These are phyloP conservation scores for Todiramphus chloris DNA, from an alignment of 2,113 vertebrate genomes.

Conservation along the genomic window DNA sequence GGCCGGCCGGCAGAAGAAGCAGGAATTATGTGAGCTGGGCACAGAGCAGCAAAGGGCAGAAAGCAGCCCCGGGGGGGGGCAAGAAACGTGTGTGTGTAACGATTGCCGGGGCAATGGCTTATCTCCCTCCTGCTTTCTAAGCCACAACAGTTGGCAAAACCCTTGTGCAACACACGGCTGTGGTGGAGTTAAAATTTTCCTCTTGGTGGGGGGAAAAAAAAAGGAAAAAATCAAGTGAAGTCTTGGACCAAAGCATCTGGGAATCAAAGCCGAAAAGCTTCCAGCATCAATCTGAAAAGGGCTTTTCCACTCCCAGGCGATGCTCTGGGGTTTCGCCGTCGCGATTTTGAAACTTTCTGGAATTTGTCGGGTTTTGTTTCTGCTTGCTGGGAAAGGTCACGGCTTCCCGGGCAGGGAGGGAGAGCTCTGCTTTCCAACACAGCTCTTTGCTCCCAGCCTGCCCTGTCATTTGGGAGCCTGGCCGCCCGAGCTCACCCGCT, in stretches of 20 bases:
- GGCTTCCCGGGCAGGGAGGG: constrained; percentile 15
- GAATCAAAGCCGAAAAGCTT: background rate
- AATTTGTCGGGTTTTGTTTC: constrained; percentile 64
- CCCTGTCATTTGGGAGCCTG: background rate
- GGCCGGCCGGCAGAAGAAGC: background rate
- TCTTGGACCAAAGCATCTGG: background rate
- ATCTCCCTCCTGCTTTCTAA: background rate
- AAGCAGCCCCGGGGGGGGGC: background rate
- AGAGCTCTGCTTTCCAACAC: background rate
- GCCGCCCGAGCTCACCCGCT: rapidly evolving
- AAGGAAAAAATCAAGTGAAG: background rate
- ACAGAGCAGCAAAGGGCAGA: background rate
- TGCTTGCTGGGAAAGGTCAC: constrained; percentile 61
- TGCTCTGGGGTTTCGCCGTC: constrained; percentile 34
- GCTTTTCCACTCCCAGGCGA: constrained; percentile 35
- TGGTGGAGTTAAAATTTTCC: background rate
- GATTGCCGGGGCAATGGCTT: background rate
- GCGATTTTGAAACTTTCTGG: constrained; percentile 65
- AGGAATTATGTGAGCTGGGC: background rate
- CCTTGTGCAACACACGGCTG: background rate
- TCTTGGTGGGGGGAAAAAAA: background rate
- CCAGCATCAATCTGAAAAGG: background rate
- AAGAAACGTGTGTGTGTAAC: rapidly evolving
- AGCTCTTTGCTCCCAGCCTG: background rate
- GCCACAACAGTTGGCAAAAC: background rate